Evolutionary conservation across 2,888 invertebrate genomes (phyloP).

Genomic region (Cerastis leucographa): DNA sequence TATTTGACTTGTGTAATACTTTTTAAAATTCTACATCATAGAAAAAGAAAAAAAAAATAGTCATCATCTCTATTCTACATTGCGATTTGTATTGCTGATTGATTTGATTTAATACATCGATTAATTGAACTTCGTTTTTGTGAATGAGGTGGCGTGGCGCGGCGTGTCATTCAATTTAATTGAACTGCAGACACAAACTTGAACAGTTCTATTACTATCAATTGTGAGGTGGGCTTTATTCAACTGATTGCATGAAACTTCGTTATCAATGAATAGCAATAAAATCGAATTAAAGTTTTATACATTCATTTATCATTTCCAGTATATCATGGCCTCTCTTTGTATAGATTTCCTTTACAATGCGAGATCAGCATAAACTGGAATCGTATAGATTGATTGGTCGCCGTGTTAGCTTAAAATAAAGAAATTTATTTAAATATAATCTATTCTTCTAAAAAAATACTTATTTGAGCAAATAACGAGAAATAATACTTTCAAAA

Average conservation of each 20-base stretch:
- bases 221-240: neutral
- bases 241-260: neutral
- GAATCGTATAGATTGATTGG: no score
- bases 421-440: neutral
- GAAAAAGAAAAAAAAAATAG: no score
- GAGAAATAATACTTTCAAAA: neutral
- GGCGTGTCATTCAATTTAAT: neutral
- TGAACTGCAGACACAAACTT: slow-evolving; percentile 1
- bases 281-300: neutral
- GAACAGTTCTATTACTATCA: slow-evolving; percentile 13
- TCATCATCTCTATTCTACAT: neutral
- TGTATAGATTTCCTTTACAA: no score
- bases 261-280: neutral
- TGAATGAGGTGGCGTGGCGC: neutral
- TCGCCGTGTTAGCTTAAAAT: no score
- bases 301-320: no score
- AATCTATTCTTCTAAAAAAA: neutral
- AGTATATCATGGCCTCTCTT: no score
- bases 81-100: neutral
- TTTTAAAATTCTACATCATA: no score
- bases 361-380: no score
- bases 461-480: neutral
- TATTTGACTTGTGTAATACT: no score
- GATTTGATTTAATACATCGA: neutral
- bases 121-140: neutral